Percentiles rank a stretch among this genome's conserved stretches.
Evolutionary conservation across 2,888 invertebrate species (phyloP).

Genomic region (Adelphocoris suturalis): DNA sequence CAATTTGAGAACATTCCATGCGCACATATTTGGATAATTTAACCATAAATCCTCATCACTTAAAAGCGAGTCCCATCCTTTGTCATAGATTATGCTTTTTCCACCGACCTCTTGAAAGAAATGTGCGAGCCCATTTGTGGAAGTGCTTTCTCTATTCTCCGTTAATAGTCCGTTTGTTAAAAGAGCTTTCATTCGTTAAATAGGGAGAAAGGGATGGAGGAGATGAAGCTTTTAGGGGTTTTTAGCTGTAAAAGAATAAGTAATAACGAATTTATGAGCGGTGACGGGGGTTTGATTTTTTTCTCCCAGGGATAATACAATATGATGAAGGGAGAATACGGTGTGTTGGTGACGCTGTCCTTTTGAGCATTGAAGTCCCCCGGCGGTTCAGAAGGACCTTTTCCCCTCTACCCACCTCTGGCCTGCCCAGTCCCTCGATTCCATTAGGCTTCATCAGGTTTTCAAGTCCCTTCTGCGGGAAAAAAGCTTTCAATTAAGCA

Average conservation of each 20-base stretch:
- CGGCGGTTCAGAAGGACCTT: neutral
- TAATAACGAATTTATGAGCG: constrained; percentile 58
- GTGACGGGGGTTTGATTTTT: neutral
- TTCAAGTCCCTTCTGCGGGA: constrained; percentile 26
- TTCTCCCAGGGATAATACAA: constrained; percentile 52
- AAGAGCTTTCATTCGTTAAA: constrained; percentile 31
- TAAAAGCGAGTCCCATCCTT: neutral
- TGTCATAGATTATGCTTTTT: constrained; percentile 35
- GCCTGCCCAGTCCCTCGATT: neutral
- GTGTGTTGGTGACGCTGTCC: constrained; percentile 48
- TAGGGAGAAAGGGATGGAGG: neutral
- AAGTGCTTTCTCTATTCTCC: neutral
- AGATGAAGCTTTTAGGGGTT: constrained; percentile 12
- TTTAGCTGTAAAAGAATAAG: constrained; percentile 13
- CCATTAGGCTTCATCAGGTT: constrained; percentile 51
- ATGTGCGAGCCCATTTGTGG: constrained; percentile 44
- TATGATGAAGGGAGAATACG: constrained; percentile 8
- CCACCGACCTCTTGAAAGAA: neutral
- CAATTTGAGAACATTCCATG: too few relatives aligned
- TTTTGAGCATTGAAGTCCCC: constrained; percentile 50
- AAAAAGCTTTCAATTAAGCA: constrained; percentile 59
- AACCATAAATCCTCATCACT: too few relatives aligned
- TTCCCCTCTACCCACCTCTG: neutral
- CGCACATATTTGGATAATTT: too few relatives aligned
- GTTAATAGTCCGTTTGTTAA: constrained; percentile 17